Evolutionary conservation across 1,140 invertebrate species (phyloP).

Genomic region (Belonocnema kinseyi): DNA sequence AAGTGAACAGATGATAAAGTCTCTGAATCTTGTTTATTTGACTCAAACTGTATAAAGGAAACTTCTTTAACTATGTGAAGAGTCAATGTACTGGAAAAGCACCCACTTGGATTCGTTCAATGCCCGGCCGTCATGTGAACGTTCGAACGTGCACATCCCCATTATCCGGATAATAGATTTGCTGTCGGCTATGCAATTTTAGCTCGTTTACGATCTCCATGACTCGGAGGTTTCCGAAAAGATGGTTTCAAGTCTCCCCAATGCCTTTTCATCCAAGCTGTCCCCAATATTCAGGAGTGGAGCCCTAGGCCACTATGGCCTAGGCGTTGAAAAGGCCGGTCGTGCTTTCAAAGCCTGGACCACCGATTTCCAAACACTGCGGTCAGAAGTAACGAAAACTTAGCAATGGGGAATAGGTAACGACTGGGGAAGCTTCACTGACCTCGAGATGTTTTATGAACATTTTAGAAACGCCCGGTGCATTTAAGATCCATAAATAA

Average conservation of each 20-base stretch:
- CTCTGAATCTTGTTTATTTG: no score
- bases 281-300: background rate
- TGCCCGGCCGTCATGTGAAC: conserved; percentile 1
- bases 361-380: conserved; percentile 18
- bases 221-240: background rate
- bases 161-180: conserved; percentile 20
- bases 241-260: background rate
- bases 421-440: background rate
- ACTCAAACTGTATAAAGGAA: no score
- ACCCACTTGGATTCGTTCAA: background rate
- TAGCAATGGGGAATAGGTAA: background rate
- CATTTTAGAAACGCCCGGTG: background rate
- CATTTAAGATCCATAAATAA: background rate
- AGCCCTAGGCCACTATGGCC: conserved; percentile 4
- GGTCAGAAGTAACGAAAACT: conserved; percentile 6
- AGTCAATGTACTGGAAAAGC: background rate
- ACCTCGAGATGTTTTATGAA: conserved; percentile 26
- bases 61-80: background rate
- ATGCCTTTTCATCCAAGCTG: background rate
- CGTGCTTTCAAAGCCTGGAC: background rate
- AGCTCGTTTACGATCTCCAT: conserved; percentile 5
- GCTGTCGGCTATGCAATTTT: conserved; percentile 14
- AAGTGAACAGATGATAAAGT: no score
- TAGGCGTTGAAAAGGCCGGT: conserved; percentile 11
- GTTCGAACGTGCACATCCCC: conserved; percentile 6